A percentile compares a stretch with the other conserved stretches of the same genome.
Conservation (phyloP, 2,888 invertebrate genomes). For the Physocephala rufipes region DNA sequence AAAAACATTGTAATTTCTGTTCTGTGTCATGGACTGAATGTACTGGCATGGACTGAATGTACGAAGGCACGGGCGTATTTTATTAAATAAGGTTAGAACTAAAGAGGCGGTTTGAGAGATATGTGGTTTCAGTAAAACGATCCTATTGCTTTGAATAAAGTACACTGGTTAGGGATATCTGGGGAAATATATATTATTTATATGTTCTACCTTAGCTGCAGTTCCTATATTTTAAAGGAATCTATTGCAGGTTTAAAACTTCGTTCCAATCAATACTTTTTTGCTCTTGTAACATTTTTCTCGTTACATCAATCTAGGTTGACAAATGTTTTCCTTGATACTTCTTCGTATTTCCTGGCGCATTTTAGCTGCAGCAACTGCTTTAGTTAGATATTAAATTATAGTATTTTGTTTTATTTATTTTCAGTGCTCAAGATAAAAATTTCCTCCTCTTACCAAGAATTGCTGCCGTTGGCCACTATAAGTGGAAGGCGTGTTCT, state of each 20-base stretch:
- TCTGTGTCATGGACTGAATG: constrained; percentile 20
- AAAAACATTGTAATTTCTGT: constrained; percentile 27
- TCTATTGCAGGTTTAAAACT: not conserved
- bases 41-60: not conserved
- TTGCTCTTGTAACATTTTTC: not conserved
- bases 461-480: constrained; percentile 53
- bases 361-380: constrained; percentile 13
- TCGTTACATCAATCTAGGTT: not conserved
- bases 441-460: constrained; percentile 37
- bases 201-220: too few relatives aligned
- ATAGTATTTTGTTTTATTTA: constrained; percentile 40
- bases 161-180: too few relatives aligned
- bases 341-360: not conserved
- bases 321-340: not conserved
- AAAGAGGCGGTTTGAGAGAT: too few relatives aligned
- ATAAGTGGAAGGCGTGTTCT: constrained; percentile 50
- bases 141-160: too few relatives aligned
- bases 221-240: too few relatives aligned
- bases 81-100: too few relatives aligned
- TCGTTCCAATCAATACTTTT: not conserved
- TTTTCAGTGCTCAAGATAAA: constrained; percentile 32
- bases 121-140: too few relatives aligned
- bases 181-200: too few relatives aligned
- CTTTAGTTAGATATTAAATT: constrained; percentile 32
- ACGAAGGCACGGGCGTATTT: not conserved